These are phyloP conservation scores for Tachysurus fulvidraco DNA, from an alignment of 2,113 vertebrate genomes.

Conservation along the genomic window DNA sequence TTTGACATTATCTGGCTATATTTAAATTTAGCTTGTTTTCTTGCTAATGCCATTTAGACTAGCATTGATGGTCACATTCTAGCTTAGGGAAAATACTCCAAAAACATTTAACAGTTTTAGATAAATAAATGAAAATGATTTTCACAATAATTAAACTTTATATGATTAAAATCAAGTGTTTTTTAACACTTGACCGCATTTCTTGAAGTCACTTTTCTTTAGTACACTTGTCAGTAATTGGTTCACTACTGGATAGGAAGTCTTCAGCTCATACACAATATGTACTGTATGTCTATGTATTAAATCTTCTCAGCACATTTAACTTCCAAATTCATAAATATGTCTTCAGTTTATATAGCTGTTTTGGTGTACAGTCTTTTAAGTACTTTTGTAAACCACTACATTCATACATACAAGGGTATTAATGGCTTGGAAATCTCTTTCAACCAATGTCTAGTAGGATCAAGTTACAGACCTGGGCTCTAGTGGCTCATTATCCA, in stretches of 20 bases:
- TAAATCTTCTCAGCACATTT: background rate
- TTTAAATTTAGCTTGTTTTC: background rate
- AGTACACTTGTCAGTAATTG: background rate
- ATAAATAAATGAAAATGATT: background rate
- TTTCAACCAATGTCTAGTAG: constrained; percentile 31
- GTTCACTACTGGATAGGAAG: background rate
- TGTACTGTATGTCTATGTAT: background rate
- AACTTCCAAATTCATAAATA: background rate
- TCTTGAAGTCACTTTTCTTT: background rate
- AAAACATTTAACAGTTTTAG: background rate
- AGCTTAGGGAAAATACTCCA: background rate
- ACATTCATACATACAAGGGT: background rate
- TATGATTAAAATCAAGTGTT: background rate
- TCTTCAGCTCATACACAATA: background rate
- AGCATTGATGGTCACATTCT: background rate
- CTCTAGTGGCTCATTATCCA: constrained; percentile 28
- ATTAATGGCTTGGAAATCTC: constrained; percentile 50
- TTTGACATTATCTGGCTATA: background rate
- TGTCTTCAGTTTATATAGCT: background rate
- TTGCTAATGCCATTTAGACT: background rate
- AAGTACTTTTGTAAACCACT: background rate
- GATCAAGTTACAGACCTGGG: constrained; percentile 49
- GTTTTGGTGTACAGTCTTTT: background rate
- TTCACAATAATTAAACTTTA: background rate
- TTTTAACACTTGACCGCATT: background rate